A percentile compares a stretch with the other conserved stretches of the same genome.
Conservation (phyloP, 2,888 invertebrate species). For the Stenoptilia bipunctidactyla region DNA sequence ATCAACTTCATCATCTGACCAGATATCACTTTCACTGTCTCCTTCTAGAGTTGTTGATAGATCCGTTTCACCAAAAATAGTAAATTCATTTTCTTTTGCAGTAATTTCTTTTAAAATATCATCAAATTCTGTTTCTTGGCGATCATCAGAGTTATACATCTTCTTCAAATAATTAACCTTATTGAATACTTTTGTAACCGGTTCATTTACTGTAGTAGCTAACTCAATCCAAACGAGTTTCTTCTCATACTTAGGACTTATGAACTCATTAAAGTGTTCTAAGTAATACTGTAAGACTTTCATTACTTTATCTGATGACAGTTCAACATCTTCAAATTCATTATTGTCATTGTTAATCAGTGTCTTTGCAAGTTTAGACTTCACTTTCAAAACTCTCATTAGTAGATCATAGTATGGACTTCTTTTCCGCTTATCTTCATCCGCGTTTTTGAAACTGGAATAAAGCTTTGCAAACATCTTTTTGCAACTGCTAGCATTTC, state of each 20-base stretch:
- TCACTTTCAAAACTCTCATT: constrained; percentile 34
- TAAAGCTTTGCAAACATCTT: constrained; percentile 32
- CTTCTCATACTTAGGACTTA: constrained; percentile 46
- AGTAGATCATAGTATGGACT: constrained; percentile 23
- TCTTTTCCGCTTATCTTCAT: neutral
- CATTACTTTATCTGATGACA: constrained; percentile 34
- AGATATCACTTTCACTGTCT: constrained; percentile 25
- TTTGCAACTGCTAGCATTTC: constrained; percentile 33
- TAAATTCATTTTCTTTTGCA: constrained; percentile 31
- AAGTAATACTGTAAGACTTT: constrained; percentile 43
- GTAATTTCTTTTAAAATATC: constrained; percentile 33
- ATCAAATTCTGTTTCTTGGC: constrained; percentile 22
- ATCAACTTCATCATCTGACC: constrained; percentile 44
- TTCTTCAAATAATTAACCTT: constrained; percentile 53
- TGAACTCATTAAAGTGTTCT: constrained; percentile 46
- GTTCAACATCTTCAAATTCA: constrained; percentile 31
- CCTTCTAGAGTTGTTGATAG: constrained; percentile 19
- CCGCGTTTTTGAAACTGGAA: neutral
- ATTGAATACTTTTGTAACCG: constrained; percentile 39
- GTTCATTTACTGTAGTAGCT: constrained; percentile 33
- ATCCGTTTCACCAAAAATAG: constrained; percentile 26
- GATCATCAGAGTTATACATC: constrained; percentile 26
- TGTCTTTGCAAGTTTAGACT: constrained; percentile 23
- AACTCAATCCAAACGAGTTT: constrained; percentile 50
- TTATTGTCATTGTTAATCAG: constrained; percentile 24